Percentiles rank a stretch among this genome's conserved stretches.
Conservation (phyloP, 2,888 invertebrate species). For the Anticlea derivata region DNA sequence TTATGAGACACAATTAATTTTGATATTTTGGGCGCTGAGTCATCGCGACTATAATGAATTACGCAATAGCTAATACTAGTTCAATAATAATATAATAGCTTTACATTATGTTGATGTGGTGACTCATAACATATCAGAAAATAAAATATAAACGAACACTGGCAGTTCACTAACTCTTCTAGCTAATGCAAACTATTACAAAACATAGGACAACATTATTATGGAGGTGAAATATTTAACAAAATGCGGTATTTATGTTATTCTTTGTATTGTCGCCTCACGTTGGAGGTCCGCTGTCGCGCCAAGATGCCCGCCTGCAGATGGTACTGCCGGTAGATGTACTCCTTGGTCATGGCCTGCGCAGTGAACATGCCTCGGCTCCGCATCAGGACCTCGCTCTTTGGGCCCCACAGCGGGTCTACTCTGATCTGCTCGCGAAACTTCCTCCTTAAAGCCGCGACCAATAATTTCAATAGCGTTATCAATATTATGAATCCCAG, state of each 20-base stretch:
- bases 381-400: conserved; percentile 57
- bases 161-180: conserved; percentile 43
- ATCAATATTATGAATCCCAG: conserved; percentile 25
- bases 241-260: too few relatives aligned
- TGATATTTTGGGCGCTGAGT: conserved; percentile 72
- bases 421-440: conserved; percentile 44
- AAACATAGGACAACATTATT: too few relatives aligned
- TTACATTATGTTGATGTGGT: conserved; percentile 54
- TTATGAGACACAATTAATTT: conserved; percentile 39
- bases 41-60: conserved; percentile 60
- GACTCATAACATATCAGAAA: conserved; percentile 54
- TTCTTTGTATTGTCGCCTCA: conserved; percentile 31
- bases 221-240: too few relatives aligned
- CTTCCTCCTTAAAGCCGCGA: conserved; percentile 45
- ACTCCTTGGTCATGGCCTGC: conserved; percentile 80
- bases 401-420: conserved; percentile 67
- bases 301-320: conserved; percentile 66
- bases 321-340: conserved; percentile 76
- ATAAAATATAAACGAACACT: conserved; percentile 40
- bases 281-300: conserved; percentile 60
- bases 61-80: conserved; percentile 73
- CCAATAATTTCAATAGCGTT: conserved; percentile 39
- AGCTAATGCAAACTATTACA: conserved; percentile 2
- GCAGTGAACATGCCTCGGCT: conserved; percentile 77
- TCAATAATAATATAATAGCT: conserved; percentile 61